A percentile compares a stretch with the other conserved stretches of the same genome.
Conservation (phyloP, 2,888 invertebrate genomes). For the Orthonychiurus folsomi region DNA sequence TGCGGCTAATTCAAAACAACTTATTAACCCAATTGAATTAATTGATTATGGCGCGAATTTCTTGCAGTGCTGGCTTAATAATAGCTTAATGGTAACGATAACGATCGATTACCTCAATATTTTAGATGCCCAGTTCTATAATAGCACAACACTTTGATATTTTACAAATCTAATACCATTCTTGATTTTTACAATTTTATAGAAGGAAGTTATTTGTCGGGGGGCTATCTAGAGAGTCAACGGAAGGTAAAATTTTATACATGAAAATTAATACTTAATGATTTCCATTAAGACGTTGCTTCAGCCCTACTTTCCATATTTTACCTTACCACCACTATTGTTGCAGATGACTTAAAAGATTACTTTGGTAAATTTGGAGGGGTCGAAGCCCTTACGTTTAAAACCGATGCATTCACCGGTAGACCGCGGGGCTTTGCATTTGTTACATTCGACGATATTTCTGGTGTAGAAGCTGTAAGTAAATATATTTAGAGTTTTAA, state of each 20-base stretch:
- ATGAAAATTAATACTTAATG: neutral
- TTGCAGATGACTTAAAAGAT: constrained; percentile 46
- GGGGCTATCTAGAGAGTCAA: constrained; percentile 12
- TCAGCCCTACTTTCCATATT: neutral
- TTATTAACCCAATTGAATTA: too few species aligned
- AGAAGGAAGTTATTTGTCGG: constrained; percentile 15
- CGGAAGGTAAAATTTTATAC: constrained; percentile 11
- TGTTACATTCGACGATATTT: constrained; percentile 46
- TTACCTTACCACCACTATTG: neutral
- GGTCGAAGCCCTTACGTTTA: constrained; percentile 47
- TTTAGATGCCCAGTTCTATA: neutral
- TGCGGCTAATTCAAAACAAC: too few species aligned
- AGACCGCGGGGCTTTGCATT: constrained; percentile 50
- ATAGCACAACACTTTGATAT: too few species aligned
- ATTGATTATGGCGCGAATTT: too few species aligned
- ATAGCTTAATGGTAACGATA: neutral
- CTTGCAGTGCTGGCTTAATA: too few species aligned
- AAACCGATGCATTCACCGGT: constrained; percentile 48
- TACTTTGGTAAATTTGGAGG: constrained; percentile 48
- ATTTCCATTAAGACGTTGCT: neutral
- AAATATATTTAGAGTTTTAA: neutral
- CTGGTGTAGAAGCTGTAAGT: constrained; percentile 43
- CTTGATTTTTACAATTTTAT: too few species aligned
- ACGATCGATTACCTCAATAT: neutral
- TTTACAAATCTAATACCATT: too few species aligned